These are phyloP conservation scores for Syrphus vitripennis DNA, from an alignment of 2,888 invertebrate species.

Conservation along the genomic window DNA sequence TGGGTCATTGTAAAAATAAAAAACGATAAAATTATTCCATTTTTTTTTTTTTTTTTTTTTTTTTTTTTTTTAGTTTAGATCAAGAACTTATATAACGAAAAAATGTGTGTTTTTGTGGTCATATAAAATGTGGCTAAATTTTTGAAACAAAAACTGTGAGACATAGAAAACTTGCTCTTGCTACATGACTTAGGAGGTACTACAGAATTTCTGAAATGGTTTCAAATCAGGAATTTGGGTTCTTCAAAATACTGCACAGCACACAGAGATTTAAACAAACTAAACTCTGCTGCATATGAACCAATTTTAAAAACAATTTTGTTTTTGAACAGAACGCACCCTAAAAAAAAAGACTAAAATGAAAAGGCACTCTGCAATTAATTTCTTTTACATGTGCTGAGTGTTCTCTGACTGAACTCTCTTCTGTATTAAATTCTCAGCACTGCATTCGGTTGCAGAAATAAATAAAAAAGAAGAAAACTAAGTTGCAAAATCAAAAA, in stretches of 20 bases:
- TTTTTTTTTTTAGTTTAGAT: no score
- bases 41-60: no score
- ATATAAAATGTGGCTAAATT: no score
- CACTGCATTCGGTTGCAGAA: slow-evolving; percentile 49
- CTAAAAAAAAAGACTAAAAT: slow-evolving; percentile 37
- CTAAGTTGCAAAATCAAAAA: slow-evolving; percentile 12
- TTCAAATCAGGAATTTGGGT: neutral
- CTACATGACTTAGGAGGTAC: no score
- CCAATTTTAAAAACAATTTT: neutral
- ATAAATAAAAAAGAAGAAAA: slow-evolving; percentile 6
- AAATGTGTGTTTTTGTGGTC: no score
- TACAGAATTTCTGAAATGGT: neutral
- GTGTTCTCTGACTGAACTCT: slow-evolving; percentile 42
- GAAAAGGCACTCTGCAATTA: slow-evolving; percentile 67
- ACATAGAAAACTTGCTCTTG: no score
- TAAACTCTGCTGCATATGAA: no score
- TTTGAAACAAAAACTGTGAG: no score
- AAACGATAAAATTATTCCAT: no score
- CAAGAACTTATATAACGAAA: no score
- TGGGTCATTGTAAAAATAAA: slow-evolving; percentile 8
- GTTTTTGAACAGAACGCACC: slow-evolving; percentile 41
- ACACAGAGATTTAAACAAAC: no score
- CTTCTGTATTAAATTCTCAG: slow-evolving; percentile 29
- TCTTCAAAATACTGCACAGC: no score
- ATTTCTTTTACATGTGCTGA: slow-evolving; percentile 70